phyloP scores from a whole-genome alignment of 2,797 vertebrate species.

The Graptemys geographica region DNA sequence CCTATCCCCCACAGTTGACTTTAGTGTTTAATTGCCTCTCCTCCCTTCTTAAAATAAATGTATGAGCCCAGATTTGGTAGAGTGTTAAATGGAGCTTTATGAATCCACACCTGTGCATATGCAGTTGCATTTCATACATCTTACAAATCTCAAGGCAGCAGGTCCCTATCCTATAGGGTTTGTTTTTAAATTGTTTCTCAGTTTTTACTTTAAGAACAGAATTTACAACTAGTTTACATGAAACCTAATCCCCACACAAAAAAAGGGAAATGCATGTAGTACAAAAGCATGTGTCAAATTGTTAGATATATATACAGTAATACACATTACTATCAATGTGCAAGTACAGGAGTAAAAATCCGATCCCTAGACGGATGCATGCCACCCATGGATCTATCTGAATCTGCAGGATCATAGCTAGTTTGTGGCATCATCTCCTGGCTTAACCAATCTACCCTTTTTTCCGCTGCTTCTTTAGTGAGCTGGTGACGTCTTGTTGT shows the following conservation, averaged over 20 bases:
- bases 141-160: not conserved
- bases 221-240: not conserved
- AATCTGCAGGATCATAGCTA: not conserved
- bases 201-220: not conserved
- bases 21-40: no score
- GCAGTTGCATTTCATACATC: not conserved
- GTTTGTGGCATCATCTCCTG: not conserved
- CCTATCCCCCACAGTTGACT: not conserved
- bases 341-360: not conserved
- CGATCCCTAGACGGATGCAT: not conserved
- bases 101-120: not conserved
- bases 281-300: not conserved
- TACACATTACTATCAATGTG: not conserved
- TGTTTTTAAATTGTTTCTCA: not conserved
- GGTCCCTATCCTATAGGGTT: not conserved
- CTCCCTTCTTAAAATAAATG: no score
- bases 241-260: not conserved
- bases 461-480: not conserved
- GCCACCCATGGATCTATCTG: not conserved
- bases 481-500: not conserved
- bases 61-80: not conserved
- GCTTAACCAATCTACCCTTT: not conserved
- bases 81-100: not conserved
- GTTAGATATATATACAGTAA: not conserved
- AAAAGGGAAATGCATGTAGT: fast-evolving